phyloP scores from a whole-genome alignment of 2,888 invertebrate species.

The Papilio gigon region DNA sequence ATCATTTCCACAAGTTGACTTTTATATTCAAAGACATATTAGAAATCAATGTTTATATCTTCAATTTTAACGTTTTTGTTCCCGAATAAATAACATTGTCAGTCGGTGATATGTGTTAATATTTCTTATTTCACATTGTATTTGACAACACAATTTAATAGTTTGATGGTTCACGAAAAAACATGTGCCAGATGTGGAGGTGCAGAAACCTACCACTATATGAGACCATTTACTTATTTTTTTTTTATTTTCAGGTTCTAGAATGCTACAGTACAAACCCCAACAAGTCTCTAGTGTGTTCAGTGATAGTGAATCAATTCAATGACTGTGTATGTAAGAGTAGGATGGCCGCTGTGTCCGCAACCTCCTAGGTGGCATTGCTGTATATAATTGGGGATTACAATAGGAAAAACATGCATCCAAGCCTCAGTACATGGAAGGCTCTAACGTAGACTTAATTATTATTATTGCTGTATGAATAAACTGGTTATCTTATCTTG shows the following conservation, averaged over 20 bases:
- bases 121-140: too few relatives aligned
- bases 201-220: too few relatives aligned
- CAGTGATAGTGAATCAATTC: constrained; percentile 77
- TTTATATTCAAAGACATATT: too few relatives aligned
- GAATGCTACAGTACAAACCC: constrained; percentile 77
- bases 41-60: too few relatives aligned
- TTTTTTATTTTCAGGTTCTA: constrained; percentile 65
- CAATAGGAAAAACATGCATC: constrained; percentile 31
- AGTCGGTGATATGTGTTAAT: too few relatives aligned
- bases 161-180: too few relatives aligned
- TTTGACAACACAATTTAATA: too few relatives aligned
- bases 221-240: neutral
- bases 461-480: constrained; percentile 75
- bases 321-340: constrained; percentile 81
- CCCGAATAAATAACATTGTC: too few relatives aligned
- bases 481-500: constrained; percentile 74
- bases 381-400: constrained; percentile 46
- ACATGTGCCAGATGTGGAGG: too few relatives aligned
- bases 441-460: constrained; percentile 69
- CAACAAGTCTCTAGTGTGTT: constrained; percentile 72
- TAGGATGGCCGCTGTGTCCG: constrained; percentile 70
- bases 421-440: constrained; percentile 49
- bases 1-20: too few relatives aligned
- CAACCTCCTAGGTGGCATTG: constrained; percentile 62
- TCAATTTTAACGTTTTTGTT: too few relatives aligned